Base-by-base conservation (phyloP, 2,888 invertebrate genomes). In the Pseudococcus longispinus region DNA sequence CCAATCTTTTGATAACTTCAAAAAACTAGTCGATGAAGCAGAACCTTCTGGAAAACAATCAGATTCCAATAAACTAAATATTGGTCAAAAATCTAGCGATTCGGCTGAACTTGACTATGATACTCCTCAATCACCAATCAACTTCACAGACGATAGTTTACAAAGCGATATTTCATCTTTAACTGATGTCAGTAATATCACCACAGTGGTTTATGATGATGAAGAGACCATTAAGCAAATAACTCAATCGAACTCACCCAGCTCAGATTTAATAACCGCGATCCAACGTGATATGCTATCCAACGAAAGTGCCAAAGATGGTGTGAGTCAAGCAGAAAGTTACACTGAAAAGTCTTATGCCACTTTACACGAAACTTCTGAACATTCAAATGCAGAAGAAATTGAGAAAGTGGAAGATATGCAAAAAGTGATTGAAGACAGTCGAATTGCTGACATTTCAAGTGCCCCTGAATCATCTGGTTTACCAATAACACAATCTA, bases 141-240 rank as follows among this genome's bases (percentile, higher is more conserved):
- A 80, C 13, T 80, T 80, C 42, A 42, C 42, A 2, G 77, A 80
- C n/a, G 86, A 77, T 32, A 86, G 86, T 46, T 51, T 86, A 29
- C 46, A 77, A 20, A 86, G 80, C 20, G 86, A 86, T 51, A 77
- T 77, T 13, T 86, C 86, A 13, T 85, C 85, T 11, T 80, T 51
- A 37, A 55, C 80, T 20, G 80, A 80, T 6, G 51, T 84, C 9
- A 55, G 55, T 37, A 51, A 55, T 37, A 84, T 60, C 0, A 84
- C 84, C 0, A 84, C 51, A n/a, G 46, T 55, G 2, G 11, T 60
- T 29, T 84, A n/a, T 51, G 84, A 84, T 32, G 60, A 84, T 60
- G 55, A 84, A 55, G 84, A 84, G 3, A 60, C 55, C 2, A 29
- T 20, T 8, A 51, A 84, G 37, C 32, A 84, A 18, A 26, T 32